Percentiles rank a stretch among this genome's conserved stretches.
phyloP scores from a whole-genome alignment of 35 echinoderm and acorn worm species.

The Acanthaster planci region DNA sequence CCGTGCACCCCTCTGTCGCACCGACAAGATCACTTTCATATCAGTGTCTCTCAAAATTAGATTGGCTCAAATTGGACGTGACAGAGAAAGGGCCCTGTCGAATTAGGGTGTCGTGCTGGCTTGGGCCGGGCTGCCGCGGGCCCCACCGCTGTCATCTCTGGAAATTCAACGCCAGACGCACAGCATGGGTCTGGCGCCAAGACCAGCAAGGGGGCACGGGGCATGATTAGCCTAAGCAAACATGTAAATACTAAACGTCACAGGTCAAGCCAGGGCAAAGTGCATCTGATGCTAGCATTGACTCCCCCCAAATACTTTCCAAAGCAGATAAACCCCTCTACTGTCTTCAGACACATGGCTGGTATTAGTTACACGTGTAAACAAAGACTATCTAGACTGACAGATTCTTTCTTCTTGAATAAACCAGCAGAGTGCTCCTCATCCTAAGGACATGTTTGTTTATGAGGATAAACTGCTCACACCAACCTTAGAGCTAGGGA shows the following conservation, averaged over 20 bases:
- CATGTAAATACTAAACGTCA: constrained; percentile 74
- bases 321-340: background rate
- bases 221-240: constrained; percentile 78
- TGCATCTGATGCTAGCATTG: background rate
- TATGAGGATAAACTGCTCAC: background rate
- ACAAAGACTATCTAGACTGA: constrained; percentile 3
- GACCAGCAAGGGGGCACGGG: constrained; percentile 51
- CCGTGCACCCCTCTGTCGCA: constrained; percentile 26
- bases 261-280: constrained; percentile 4
- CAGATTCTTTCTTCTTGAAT: background rate
- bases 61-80: constrained; percentile 77
- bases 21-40: constrained; percentile 47
- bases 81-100: constrained; percentile 72
- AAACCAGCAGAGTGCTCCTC: background rate
- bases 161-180: constrained; percentile 80
- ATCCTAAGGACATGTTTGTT: constrained; percentile 4
- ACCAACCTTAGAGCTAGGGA: background rate
- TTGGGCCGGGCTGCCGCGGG: constrained; percentile 23
- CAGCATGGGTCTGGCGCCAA: constrained; percentile 85
- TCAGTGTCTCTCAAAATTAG: constrained; percentile 83
- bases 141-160: constrained; percentile 20
- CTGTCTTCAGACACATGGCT: background rate
- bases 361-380: background rate
- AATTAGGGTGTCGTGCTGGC: constrained; percentile 62
- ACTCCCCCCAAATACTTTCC: background rate